Percentiles rank a stretch among this genome's conserved stretches.
phyloP scores from a whole-genome alignment of 2,888 invertebrate genomes.

The Omphaloscelis lunosa region DNA sequence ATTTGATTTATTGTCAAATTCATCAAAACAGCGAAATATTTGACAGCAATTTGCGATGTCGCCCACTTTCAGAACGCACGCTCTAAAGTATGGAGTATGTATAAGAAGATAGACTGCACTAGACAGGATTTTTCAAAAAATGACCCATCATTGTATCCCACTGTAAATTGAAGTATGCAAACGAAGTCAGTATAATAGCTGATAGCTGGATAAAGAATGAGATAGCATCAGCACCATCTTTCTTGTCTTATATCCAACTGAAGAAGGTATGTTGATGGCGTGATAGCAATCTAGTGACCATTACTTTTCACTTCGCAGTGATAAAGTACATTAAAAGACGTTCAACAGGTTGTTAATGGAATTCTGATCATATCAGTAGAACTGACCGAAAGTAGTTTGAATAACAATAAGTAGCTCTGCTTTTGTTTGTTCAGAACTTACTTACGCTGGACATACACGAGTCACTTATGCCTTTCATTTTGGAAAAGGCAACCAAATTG shows the following conservation, averaged over 20 bases:
- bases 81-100: too few species aligned
- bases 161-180: neutral
- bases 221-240: slow-evolving; percentile 22
- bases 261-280: slow-evolving; percentile 32
- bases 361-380: slow-evolving; percentile 35
- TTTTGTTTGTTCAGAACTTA: neutral
- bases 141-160: neutral
- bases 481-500: too few species aligned
- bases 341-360: slow-evolving; percentile 53
- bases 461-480: neutral
- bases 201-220: slow-evolving; percentile 2
- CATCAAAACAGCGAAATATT: too few species aligned
- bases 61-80: too few species aligned
- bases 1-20: too few species aligned
- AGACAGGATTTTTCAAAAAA: neutral
- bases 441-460: neutral
- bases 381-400: neutral
- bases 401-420: neutral
- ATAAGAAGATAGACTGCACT: neutral
- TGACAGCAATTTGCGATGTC: too few species aligned
- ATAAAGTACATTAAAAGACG: slow-evolving; percentile 27
- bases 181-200: neutral
- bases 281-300: slow-evolving; percentile 42
- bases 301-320: slow-evolving; percentile 47
- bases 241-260: slow-evolving; percentile 23